phyloP scores from a whole-genome alignment of 2,888 invertebrate species.

The Oeneis ivallda region DNA sequence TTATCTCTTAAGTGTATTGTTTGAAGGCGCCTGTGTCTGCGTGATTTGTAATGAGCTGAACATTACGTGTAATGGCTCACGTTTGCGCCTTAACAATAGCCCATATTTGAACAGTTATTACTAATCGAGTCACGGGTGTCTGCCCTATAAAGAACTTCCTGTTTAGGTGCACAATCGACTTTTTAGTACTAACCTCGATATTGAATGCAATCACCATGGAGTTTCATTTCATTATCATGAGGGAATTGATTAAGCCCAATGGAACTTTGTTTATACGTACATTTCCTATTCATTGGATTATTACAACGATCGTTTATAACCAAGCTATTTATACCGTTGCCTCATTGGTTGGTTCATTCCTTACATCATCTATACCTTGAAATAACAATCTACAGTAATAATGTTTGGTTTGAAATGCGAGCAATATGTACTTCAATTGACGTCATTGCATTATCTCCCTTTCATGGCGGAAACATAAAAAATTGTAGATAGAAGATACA shows the following conservation, averaged over 20 bases:
- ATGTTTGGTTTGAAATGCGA: constrained; percentile 9
- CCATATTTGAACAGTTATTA: constrained; percentile 48
- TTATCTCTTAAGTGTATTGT: constrained; percentile 32
- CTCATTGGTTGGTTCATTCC: constrained; percentile 15
- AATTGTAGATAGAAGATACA: background rate
- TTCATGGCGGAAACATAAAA: constrained; percentile 18
- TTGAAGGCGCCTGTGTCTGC: constrained; percentile 28
- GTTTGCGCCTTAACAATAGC: constrained; percentile 39
- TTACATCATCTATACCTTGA: constrained; percentile 23
- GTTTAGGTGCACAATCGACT: constrained; percentile 54
- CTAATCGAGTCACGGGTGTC: constrained; percentile 53
- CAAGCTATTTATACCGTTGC: constrained; percentile 14
- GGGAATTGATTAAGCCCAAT: constrained; percentile 15
- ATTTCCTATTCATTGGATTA: constrained; percentile 9
- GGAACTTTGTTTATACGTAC: constrained; percentile 9
- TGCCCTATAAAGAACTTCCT: constrained; percentile 62
- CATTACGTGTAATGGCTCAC: constrained; percentile 37
- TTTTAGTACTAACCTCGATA: constrained; percentile 53
- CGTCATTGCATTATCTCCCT: constrained; percentile 14
- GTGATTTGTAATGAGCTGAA: constrained; percentile 35
- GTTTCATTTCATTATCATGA: constrained; percentile 14
- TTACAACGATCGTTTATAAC: constrained; percentile 4
- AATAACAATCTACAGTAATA: constrained; percentile 17
- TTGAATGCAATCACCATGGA: constrained; percentile 32
- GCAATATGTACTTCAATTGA: constrained; percentile 4